A percentile compares a stretch with the other conserved stretches of the same genome.
phyloP scores from a whole-genome alignment of 1,140 invertebrate species.

The Drusus annulatus region DNA sequence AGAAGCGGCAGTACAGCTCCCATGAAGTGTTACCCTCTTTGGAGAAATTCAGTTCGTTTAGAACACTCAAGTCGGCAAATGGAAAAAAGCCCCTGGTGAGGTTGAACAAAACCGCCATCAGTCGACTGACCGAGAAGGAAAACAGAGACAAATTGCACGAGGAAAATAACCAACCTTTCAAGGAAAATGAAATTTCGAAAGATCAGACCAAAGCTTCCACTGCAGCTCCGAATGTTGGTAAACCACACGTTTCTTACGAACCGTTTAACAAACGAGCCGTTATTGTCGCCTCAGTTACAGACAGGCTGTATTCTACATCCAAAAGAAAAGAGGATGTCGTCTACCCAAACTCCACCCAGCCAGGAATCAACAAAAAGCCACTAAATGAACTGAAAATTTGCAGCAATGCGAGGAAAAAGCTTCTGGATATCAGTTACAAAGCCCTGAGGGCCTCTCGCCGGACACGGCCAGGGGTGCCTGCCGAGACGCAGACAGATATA shows the following conservation, averaged over 20 bases:
- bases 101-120: conserved; percentile 30
- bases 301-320: conserved; percentile 76
- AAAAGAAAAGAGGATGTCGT: conserved; percentile 73
- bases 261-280: conserved; percentile 72
- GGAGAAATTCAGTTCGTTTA: conserved; percentile 47
- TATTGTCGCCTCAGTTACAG: conserved; percentile 80
- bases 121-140: conserved; percentile 31
- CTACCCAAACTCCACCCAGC: conserved; percentile 67
- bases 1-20: conserved; percentile 66
- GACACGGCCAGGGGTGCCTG: conserved; percentile 72
- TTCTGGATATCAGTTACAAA: conserved; percentile 73
- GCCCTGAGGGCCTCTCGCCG: conserved; percentile 72
- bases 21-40: conserved; percentile 65
- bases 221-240: conserved; percentile 33
- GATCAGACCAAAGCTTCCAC: background rate
- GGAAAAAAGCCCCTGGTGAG: conserved; percentile 59
- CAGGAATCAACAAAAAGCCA: conserved; percentile 65
- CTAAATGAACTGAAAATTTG: conserved; percentile 72
- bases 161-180: background rate
- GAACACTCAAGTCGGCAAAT: conserved; percentile 59
- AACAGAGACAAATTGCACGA: conserved; percentile 7
- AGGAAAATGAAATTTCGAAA: background rate
- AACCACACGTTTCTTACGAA: conserved; percentile 55
- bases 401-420: conserved; percentile 71
- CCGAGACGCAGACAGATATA: conserved; percentile 75